Evolutionary conservation across 2,113 vertebrate genomes (phyloP).

Genomic region (Alces alces): DNA sequence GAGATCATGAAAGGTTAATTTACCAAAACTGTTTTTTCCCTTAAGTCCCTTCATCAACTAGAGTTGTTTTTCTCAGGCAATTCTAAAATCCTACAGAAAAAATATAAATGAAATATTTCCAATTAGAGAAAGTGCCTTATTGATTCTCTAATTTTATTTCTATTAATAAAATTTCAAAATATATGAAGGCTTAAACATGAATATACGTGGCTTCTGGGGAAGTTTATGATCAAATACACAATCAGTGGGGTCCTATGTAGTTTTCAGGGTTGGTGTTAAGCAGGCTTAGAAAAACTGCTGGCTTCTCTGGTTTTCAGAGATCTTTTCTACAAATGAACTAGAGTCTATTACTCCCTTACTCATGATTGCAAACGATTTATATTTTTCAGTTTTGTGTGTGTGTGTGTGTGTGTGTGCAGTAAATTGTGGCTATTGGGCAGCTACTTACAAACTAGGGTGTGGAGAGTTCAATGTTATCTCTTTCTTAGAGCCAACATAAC

Average conservation of each 20-base stretch:
- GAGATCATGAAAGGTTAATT: constrained; percentile 1
- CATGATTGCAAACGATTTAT: background rate
- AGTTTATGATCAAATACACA: background rate
- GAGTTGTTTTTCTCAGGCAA: background rate
- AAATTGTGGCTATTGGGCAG: background rate
- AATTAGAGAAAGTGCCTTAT: background rate
- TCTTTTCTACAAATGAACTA: background rate
- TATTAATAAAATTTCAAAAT: background rate
- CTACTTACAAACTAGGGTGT: background rate
- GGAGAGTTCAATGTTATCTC: background rate
- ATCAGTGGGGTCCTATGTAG: background rate
- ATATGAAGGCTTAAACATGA: background rate
- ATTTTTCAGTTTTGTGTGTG: background rate
- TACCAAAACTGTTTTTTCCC: background rate
- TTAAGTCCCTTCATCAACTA: background rate
- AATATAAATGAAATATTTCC: constrained; percentile 11
- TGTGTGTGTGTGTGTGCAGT: accelerated
- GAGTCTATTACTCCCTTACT: background rate
- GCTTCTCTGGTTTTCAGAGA: background rate
- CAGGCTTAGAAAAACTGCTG: background rate
- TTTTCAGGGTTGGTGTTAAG: background rate
- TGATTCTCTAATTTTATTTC: constrained; percentile 37
- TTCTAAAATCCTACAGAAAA: background rate
- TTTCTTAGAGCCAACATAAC: background rate
- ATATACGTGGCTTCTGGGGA: background rate